phyloP scores from a whole-genome alignment of 2,797 vertebrate genomes.

The Sardinella longiceps region DNA sequence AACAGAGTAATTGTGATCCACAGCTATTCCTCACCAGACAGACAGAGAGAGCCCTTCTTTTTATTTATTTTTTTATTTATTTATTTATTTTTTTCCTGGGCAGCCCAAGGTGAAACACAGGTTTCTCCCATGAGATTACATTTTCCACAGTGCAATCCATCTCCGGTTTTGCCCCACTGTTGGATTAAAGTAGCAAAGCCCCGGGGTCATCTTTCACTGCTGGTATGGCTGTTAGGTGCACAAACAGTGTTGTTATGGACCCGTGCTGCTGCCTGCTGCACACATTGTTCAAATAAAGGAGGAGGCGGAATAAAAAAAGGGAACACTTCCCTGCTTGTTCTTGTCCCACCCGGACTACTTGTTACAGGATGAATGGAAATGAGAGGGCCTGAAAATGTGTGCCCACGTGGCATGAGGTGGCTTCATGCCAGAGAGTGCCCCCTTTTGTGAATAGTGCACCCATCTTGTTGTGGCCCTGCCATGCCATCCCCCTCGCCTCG shows the following conservation, averaged over 20 bases:
- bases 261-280: background rate
- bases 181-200: conserved; percentile 52
- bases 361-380: background rate
- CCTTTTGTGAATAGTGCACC: background rate
- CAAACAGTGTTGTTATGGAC: conserved; percentile 22
- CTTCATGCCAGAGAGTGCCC: background rate
- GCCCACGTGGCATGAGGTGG: background rate
- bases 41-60: conserved; percentile 31
- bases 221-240: conserved; percentile 42
- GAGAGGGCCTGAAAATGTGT: background rate
- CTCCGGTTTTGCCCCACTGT: conserved; percentile 52
- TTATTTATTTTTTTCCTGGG: conserved; percentile 31
- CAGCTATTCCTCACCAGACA: conserved; percentile 49
- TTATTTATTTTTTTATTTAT: too few species aligned
- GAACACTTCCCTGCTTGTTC: background rate
- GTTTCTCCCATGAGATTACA: conserved; percentile 51
- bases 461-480: background rate
- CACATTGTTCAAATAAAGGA: conserved; percentile 16
- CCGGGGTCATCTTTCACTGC: conserved; percentile 53
- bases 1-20: conserved; percentile 41
- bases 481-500: background rate
- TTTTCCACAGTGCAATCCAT: conserved; percentile 52
- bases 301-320: background rate
- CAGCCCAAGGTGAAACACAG: conserved; percentile 57
- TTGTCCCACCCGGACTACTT: background rate